Conservation (phyloP, 1,140 invertebrate genomes). For the Drosophila santomea region DNA sequence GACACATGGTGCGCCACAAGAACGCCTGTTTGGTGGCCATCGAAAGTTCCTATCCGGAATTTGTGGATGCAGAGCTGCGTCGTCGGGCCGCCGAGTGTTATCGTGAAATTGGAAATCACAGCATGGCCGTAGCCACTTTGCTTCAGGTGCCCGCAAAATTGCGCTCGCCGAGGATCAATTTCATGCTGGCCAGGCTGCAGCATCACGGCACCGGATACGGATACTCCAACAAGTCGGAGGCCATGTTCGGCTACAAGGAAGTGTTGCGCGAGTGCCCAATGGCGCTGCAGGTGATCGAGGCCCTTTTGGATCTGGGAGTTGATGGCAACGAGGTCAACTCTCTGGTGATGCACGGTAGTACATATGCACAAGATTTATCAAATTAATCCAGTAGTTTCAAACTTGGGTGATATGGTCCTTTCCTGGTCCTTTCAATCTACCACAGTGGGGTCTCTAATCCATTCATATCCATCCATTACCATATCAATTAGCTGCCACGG, state of each 20-base stretch:
- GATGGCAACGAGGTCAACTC: constrained; percentile 90
- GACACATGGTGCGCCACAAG: constrained; percentile 63
- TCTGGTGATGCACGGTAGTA: constrained; percentile 87
- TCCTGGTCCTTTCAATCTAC: too few relatives aligned
- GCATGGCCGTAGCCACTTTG: constrained; percentile 88
- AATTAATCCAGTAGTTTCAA: too few relatives aligned
- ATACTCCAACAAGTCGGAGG: constrained; percentile 88
- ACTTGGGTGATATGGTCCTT: too few relatives aligned
- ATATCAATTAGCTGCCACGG: constrained; percentile 62
- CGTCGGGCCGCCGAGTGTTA: constrained; percentile 90
- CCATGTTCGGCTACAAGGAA: constrained; percentile 90
- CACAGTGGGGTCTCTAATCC: too few relatives aligned
- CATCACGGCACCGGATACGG: constrained; percentile 86
- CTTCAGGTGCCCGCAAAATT: constrained; percentile 90
- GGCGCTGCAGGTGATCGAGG: constrained; percentile 89
- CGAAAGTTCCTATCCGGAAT: constrained; percentile 80
- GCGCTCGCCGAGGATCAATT: constrained; percentile 89
- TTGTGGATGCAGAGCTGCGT: constrained; percentile 88
- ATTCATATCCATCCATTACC: not conserved
- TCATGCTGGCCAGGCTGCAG: constrained; percentile 90
- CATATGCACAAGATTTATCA: too few relatives aligned
- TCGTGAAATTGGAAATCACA: constrained; percentile 87
- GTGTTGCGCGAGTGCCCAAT: constrained; percentile 91
- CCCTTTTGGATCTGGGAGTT: constrained; percentile 88
- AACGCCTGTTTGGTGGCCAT: constrained; percentile 55